Evolutionary conservation across 1,140 invertebrate species (phyloP).

Genomic region (Cyrtorhinus lividipennis): DNA sequence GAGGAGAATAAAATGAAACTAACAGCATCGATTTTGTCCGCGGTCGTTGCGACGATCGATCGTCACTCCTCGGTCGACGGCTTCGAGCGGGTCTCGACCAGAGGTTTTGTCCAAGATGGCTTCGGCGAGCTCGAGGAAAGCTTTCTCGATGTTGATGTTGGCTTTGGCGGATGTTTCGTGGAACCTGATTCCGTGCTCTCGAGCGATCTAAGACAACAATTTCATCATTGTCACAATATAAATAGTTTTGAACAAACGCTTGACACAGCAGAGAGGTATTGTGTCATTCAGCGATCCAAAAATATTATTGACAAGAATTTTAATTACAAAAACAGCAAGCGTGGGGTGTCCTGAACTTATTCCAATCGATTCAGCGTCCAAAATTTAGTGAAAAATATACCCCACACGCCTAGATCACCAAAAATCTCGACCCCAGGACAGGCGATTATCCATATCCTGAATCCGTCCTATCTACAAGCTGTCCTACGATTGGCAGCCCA

Average conservation of each 20-base stretch:
- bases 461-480: too few species aligned
- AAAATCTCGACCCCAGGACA: too few species aligned
- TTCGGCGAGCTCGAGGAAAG: slow-evolving; percentile 92
- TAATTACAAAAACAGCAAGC: background rate
- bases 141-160: slow-evolving; percentile 94
- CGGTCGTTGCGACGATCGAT: slow-evolving; percentile 24
- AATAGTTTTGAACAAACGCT: slow-evolving; percentile 12
- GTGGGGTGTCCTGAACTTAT: too few species aligned
- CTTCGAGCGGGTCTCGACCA: slow-evolving; percentile 47
- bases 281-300: background rate
- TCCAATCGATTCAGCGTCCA: too few species aligned
- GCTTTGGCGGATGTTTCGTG: slow-evolving; percentile 98
- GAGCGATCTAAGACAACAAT: slow-evolving; percentile 71
- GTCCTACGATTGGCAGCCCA: too few species aligned
- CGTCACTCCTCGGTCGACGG: slow-evolving; percentile 43
- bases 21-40: slow-evolving; percentile 24
- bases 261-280: background rate
- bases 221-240: too few species aligned
- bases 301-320: background rate
- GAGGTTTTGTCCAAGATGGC: slow-evolving; percentile 83
- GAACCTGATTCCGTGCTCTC: slow-evolving; percentile 93
- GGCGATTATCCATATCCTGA: too few species aligned
- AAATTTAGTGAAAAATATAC: too few species aligned
- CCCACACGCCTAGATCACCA: too few species aligned
- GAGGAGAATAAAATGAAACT: too few species aligned